phyloP scores from a whole-genome alignment of 2,113 vertebrate genomes.

The Apodemus sylvaticus region DNA sequence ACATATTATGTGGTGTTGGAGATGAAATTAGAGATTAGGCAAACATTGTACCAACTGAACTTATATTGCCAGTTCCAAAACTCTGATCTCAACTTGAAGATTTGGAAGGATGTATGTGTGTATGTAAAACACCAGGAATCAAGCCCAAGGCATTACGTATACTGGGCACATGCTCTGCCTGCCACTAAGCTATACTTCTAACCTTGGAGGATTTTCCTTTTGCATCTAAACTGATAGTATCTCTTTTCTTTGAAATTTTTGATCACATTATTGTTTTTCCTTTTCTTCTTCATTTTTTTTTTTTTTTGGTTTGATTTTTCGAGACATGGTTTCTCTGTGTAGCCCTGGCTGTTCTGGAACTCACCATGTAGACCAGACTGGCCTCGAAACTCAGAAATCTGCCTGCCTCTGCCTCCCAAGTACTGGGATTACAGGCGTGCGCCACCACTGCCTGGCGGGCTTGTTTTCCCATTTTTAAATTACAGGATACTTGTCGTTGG shows the following conservation, averaged over 20 bases:
- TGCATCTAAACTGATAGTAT: conserved; percentile 4
- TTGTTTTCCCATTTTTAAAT: conserved; percentile 45
- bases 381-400: too few relatives aligned
- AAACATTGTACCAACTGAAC: not conserved
- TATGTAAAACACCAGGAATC: not conserved
- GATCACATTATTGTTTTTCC: too few relatives aligned
- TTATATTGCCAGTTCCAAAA: not conserved
- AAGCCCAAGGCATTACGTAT: not conserved
- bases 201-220: conserved; percentile 55
- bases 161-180: not conserved
- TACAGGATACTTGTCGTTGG: conserved; percentile 48
- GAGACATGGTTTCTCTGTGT: too few relatives aligned
- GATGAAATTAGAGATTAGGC: not conserved
- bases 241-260: too few relatives aligned
- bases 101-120: not conserved
- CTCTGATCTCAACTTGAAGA: not conserved
- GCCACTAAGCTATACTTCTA: too few relatives aligned
- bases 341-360: too few relatives aligned
- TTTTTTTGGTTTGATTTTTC: too few relatives aligned
- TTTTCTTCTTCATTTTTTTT: too few relatives aligned
- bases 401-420: too few relatives aligned
- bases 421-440: too few relatives aligned
- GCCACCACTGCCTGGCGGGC: too few relatives aligned
- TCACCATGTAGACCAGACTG: too few relatives aligned
- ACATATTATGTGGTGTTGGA: not conserved